Evolutionary conservation across 2,888 invertebrate species (phyloP).

Genomic region (Athalia rosae): DNA sequence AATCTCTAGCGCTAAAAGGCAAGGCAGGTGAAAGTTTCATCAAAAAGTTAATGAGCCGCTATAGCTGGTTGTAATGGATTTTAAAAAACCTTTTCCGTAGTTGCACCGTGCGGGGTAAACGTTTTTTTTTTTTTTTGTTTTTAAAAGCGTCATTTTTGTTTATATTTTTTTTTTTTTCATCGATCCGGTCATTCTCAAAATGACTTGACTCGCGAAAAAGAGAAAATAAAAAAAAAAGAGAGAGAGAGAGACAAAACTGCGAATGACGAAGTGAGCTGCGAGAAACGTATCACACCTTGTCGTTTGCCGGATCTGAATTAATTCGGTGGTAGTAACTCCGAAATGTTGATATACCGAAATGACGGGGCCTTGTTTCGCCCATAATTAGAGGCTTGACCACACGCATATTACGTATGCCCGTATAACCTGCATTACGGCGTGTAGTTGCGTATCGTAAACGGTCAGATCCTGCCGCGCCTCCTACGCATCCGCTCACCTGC

Average conservation of each 20-base stretch:
- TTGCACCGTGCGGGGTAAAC: no score
- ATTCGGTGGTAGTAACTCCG: background rate
- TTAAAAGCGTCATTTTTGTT: no score
- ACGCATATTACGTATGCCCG: conserved; percentile 45
- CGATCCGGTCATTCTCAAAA: no score
- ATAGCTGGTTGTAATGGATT: conserved; percentile 13
- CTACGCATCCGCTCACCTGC: conserved; percentile 68
- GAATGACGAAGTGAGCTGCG: background rate
- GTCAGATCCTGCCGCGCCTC: conserved; percentile 55
- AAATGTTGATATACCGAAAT: conserved; percentile 38
- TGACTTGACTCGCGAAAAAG: no score
- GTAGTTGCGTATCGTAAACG: conserved; percentile 56
- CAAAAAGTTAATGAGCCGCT: conserved; percentile 6
- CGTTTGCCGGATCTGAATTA: no score
- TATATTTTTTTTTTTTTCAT: no score
- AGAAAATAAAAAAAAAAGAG: background rate
- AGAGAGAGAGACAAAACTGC: background rate
- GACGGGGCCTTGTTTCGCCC: conserved; percentile 31
- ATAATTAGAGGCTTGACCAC: conserved; percentile 50
- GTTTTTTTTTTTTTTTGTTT: no score
- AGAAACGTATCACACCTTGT: background rate
- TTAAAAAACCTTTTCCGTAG: background rate
- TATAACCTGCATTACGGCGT: no score
- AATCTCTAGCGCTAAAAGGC: background rate
- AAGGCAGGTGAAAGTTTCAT: background rate